Evolutionary conservation across 2,888 invertebrate genomes (phyloP).

Genomic region (Acanthococcus lagerstroemiae): DNA sequence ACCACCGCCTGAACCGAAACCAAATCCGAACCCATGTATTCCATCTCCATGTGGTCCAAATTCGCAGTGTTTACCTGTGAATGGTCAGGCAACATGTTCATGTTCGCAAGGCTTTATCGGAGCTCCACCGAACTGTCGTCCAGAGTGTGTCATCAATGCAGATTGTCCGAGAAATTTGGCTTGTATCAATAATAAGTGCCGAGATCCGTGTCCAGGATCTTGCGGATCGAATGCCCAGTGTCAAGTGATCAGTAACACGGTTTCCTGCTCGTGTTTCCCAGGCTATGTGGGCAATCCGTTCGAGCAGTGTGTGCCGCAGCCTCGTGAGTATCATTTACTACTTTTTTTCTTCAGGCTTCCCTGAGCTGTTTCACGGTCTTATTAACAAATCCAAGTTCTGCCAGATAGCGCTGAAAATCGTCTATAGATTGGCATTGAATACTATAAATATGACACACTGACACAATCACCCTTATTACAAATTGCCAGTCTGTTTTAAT

Average conservation of each 20-base stretch:
- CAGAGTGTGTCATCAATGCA: constrained; percentile 71
- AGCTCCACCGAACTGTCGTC: constrained; percentile 68
- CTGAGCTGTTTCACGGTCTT: too few relatives aligned
- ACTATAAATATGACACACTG: too few relatives aligned
- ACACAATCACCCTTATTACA: too few relatives aligned
- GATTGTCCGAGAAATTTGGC: constrained; percentile 67
- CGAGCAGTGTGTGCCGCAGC: constrained; percentile 58
- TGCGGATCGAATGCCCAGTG: constrained; percentile 74
- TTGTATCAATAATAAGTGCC: constrained; percentile 69
- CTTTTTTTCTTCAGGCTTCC: too few relatives aligned
- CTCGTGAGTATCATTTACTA: constrained; percentile 42
- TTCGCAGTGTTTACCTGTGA: constrained; percentile 55
- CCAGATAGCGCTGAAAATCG: too few relatives aligned
- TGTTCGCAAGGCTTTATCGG: constrained; percentile 69
- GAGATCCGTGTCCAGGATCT: constrained; percentile 70
- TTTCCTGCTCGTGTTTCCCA: constrained; percentile 64
- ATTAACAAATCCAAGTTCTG: too few relatives aligned
- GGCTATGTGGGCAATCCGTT: constrained; percentile 76
- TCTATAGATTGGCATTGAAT: too few relatives aligned
- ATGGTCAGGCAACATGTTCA: constrained; percentile 58
- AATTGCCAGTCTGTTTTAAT: too few relatives aligned
- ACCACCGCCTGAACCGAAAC: constrained; percentile 19
- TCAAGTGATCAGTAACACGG: constrained; percentile 65
- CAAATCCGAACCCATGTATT: constrained; percentile 50
- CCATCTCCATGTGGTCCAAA: constrained; percentile 77